Percentiles rank a stretch among this genome's conserved stretches.
These are phyloP conservation scores for Euclidia mi DNA, from an alignment of 2,888 invertebrate species.

Conservation along the genomic window DNA sequence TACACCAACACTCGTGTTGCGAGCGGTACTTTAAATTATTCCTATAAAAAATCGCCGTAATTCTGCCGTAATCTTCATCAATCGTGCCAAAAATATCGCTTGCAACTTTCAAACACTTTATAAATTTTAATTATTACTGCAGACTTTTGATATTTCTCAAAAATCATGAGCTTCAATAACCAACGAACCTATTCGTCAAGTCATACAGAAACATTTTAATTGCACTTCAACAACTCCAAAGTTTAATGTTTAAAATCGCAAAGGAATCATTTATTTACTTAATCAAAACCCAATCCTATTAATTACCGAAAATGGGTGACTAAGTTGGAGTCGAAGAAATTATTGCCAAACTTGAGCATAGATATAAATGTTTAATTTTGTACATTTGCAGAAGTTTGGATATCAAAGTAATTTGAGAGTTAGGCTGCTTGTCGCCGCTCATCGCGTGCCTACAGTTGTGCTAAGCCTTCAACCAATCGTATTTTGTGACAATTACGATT, in stretches of 20 bases:
- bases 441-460: conserved; percentile 6
- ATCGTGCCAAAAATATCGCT: conserved; percentile 12
- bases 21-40: conserved; percentile 3
- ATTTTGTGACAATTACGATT: background rate
- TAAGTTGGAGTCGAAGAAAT: conserved; percentile 66
- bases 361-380: conserved; percentile 64
- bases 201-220: conserved; percentile 66
- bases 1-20: conserved; percentile 9
- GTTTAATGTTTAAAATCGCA: conserved; percentile 67
- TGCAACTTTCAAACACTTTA: conserved; percentile 1
- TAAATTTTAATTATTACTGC: conserved; percentile 29
- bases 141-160: conserved; percentile 28
- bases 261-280: conserved; percentile 77
- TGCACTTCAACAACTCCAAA: conserved; percentile 54
- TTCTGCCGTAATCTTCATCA: no score
- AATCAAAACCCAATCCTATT: conserved; percentile 77
- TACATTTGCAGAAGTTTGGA: conserved; percentile 41
- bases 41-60: conserved; percentile 11
- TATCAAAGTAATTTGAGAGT: conserved; percentile 17
- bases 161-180: conserved; percentile 20
- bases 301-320: conserved; percentile 70
- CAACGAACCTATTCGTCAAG: conserved; percentile 55
- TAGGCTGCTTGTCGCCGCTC: conserved; percentile 4
- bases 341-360: conserved; percentile 70
- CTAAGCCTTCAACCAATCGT: background rate